Conservation (phyloP, 2,113 vertebrate species). For the Urocolius indicus region DNA sequence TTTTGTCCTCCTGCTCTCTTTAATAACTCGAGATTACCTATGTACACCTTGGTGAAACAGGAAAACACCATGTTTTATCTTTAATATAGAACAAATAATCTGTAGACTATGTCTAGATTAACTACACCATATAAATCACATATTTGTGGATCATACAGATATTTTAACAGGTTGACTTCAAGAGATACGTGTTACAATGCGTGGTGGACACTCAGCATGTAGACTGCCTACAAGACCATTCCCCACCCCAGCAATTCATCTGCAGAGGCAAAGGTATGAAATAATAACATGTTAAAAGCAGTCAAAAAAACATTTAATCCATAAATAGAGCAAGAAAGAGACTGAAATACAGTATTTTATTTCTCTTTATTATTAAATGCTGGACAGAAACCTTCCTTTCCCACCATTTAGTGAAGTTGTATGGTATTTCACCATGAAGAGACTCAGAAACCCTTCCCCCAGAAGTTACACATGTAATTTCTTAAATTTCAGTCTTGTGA, state of each 20-base stretch:
- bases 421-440: background rate
- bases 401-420: background rate
- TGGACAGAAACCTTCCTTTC: background rate
- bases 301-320: background rate
- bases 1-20: background rate
- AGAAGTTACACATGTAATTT: background rate
- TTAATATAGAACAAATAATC: background rate
- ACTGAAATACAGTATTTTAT: background rate
- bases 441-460: no score
- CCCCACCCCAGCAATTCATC: background rate
- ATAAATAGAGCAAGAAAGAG: background rate
- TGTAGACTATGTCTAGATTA: background rate
- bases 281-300: background rate
- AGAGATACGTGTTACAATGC: background rate
- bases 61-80: background rate
- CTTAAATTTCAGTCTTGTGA: background rate
- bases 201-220: background rate
- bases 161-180: background rate
- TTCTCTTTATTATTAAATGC: background rate
- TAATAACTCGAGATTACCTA: background rate
- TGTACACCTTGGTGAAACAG: background rate
- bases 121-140: background rate
- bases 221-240: background rate
- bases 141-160: background rate
- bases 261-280: background rate